A percentile compares a stretch with the other conserved stretches of the same genome.
phyloP scores from a whole-genome alignment of 1,140 invertebrate genomes.

The Homarus americanus region DNA sequence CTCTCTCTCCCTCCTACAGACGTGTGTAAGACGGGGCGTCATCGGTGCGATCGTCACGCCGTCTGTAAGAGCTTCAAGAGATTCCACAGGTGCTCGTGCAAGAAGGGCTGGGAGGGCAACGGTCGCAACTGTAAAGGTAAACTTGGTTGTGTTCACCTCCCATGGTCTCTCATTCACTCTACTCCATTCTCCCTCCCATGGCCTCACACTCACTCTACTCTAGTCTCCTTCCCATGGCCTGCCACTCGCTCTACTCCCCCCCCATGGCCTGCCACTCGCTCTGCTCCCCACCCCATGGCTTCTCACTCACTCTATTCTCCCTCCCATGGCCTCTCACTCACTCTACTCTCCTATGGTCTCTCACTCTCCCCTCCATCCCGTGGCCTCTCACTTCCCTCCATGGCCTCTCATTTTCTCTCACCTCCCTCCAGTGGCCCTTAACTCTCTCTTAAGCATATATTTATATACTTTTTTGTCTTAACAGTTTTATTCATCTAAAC shows the following conservation, averaged over 20 bases:
- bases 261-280: not conserved
- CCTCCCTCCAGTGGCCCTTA: too few relatives aligned
- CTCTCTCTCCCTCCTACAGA: slow-evolving; percentile 11
- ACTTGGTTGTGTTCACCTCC: not conserved
- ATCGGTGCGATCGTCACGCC: slow-evolving; percentile 33
- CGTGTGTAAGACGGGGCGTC: slow-evolving; percentile 34
- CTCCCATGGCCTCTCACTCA: not conserved
- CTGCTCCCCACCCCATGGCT: not conserved
- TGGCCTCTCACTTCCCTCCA: not conserved
- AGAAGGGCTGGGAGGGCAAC: slow-evolving; percentile 49
- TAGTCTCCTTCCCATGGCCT: not conserved
- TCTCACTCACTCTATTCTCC: not conserved
- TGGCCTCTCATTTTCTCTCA: too few relatives aligned
- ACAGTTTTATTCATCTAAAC: too few relatives aligned
- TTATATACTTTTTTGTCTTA: too few relatives aligned
- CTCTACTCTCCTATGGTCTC: not conserved
- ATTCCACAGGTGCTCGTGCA: slow-evolving; percentile 47
- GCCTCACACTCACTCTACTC: not conserved
- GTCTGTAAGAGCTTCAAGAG: slow-evolving; percentile 41
- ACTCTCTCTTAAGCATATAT: too few relatives aligned
- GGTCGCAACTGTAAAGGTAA: slow-evolving; percentile 51
- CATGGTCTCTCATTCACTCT: not conserved
- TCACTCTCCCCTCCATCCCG: not conserved
- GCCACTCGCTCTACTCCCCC: not conserved
- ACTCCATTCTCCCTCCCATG: not conserved